Evolutionary conservation across 2,113 vertebrate genomes (phyloP), one percentile per base, ranked within the genome.

Genomic region (Nibea coibor): DNA sequence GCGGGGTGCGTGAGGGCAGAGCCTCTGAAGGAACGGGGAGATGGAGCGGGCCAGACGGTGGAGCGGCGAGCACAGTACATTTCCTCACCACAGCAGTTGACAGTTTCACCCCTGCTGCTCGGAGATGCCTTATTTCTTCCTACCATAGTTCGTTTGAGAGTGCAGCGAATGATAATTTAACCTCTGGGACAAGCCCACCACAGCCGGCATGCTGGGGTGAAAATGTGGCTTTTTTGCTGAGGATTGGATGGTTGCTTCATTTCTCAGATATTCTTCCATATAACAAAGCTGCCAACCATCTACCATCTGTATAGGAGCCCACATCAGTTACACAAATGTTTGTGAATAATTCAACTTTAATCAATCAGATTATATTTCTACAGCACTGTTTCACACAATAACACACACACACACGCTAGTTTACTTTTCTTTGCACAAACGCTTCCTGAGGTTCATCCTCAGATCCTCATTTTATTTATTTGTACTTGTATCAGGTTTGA

Each of bases 41-140:
- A 80, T 71, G 50, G 31, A 89, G 80, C 54, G 20, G 89, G 77
- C 81, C 83, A 86, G 84, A 82, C 31, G 47, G 78, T 35, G 70
- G 76, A 74, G 31, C 31, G 75, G 83, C 71, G 71, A 66, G 66
- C 75, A 6, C 64, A 39, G 66, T 35, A 77, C 48, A 82, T 83
- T 77, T 83, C 77, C 86, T 35, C 66, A 67, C 83, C 19, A 3
- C 74, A 83, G 71, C 75, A 35, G 63, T 59, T 68, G 84, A 87
- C 77, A 70, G 85, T 66, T 77, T 91, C 82, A 80, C 79, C 84
- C 59, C 28, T 54, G 68, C 63, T 74, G 74, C 48, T 67, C 15
- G 48, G 62, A 68, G 63, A 75, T 47, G 42, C 28, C 48, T 76
- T 73, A 75, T 83, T 80, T 79, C 62, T 75, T 72, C 19, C 63